Percentiles rank a stretch among this genome's conserved stretches.
These are phyloP conservation scores for Nycticebus coucang DNA, from an alignment of 2,113 vertebrate species.

Conservation along the genomic window DNA sequence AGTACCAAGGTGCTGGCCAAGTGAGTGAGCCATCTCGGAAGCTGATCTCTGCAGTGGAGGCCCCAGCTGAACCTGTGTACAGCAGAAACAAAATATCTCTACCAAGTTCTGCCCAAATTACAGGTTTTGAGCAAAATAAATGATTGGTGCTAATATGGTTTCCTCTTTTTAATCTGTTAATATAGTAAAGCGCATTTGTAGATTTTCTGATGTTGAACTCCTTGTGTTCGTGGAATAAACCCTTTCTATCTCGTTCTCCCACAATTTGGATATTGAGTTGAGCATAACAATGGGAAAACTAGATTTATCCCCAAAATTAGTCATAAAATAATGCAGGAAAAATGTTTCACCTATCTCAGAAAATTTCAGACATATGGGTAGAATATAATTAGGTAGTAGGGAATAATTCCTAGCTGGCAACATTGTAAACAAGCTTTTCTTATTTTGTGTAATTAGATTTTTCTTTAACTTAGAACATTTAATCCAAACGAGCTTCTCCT, in stretches of 20 bases:
- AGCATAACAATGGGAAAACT: not conserved
- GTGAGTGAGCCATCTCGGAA: not conserved
- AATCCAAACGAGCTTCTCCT: not conserved
- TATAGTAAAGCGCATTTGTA: not conserved
- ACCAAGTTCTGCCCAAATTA: not conserved
- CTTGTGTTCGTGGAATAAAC: not conserved
- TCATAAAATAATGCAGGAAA: not conserved
- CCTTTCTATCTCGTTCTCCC: not conserved
- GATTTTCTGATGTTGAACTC: conserved; percentile 37
- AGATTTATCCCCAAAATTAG: conserved; percentile 9
- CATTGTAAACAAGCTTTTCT: not conserved
- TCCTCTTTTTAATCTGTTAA: not conserved
- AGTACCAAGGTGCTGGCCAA: not conserved
- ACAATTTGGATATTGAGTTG: not conserved
- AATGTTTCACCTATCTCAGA: not conserved
- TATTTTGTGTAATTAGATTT: conserved; percentile 40
- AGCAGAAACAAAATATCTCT: not conserved
- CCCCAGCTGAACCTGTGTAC: not conserved
- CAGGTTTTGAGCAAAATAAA: not conserved
- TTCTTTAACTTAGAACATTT: conserved; percentile 53
- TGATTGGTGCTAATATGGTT: not conserved
- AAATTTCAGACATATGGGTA: not conserved
- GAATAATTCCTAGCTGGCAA: not conserved
- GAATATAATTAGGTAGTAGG: not conserved
- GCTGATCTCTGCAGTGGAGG: not conserved